phyloP scores from a whole-genome alignment of 2,113 vertebrate genomes.

The Meleagris gallopavo region DNA sequence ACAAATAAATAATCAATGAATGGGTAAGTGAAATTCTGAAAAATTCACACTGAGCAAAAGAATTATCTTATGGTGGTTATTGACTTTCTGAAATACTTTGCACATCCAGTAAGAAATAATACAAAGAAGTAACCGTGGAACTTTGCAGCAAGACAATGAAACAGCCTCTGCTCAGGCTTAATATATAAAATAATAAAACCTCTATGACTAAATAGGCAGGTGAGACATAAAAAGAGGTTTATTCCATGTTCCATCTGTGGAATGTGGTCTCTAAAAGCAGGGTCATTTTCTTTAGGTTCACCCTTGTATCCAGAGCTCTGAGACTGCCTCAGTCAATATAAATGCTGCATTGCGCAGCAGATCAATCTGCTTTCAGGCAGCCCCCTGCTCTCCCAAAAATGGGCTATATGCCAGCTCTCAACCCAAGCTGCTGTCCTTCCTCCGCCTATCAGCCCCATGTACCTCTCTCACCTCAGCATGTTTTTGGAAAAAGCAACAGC shows the following conservation, averaged over 20 bases:
- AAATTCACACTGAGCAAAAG: not conserved
- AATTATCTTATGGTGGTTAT: not conserved
- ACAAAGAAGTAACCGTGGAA: constrained; percentile 4
- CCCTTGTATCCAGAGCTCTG: not conserved
- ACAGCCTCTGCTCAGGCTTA: not conserved
- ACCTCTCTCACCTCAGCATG: not conserved
- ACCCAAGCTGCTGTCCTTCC: not conserved
- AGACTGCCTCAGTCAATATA: not conserved
- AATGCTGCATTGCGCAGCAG: not conserved
- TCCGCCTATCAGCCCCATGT: not conserved
- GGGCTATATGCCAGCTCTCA: not conserved
- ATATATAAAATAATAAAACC: not conserved
- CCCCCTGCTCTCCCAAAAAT: not conserved
- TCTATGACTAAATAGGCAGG: not conserved
- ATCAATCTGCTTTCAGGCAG: not conserved
- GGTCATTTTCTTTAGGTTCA: not conserved
- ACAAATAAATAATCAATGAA: not conserved
- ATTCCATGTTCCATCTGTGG: not conserved
- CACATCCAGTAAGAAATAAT: not conserved
- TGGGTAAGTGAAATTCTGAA: not conserved
- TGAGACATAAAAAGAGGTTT: not conserved
- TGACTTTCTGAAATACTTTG: constrained; percentile 18
- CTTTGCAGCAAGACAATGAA: not conserved
- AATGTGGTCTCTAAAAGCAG: not conserved
- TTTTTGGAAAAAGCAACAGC: not conserved